These are phyloP conservation scores for Allobates femoralis DNA, from an alignment of 2,797 vertebrate genomes.

Conservation along the genomic window DNA sequence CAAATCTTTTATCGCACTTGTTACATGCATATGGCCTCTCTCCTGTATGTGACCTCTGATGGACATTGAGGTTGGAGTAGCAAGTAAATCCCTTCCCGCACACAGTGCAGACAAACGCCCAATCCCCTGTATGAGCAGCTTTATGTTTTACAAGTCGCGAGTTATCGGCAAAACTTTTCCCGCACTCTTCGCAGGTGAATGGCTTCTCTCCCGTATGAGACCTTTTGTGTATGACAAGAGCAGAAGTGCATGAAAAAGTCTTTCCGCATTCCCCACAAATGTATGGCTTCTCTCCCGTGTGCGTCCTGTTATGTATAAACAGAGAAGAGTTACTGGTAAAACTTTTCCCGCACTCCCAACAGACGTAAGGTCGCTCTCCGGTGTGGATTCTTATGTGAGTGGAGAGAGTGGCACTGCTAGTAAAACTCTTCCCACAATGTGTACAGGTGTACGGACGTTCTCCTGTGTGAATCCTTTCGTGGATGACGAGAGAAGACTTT, in stretches of 20 bases:
- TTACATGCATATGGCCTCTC: constrained; percentile 55
- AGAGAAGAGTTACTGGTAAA: constrained; percentile 53
- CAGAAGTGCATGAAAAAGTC: constrained; percentile 43
- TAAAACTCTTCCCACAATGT: constrained; percentile 54
- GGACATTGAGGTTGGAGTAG: constrained; percentile 63
- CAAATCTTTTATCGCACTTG: constrained; percentile 54
- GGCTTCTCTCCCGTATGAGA: constrained; percentile 53
- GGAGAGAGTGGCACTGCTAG: constrained; percentile 53
- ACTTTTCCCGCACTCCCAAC: constrained; percentile 56
- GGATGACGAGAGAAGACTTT: constrained; percentile 53
- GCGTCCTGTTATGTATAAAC: constrained; percentile 53
- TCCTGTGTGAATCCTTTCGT: constrained; percentile 51
- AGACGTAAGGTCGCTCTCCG: constrained; percentile 46
- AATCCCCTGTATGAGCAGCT: constrained; percentile 61
- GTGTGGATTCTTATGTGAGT: constrained; percentile 52
- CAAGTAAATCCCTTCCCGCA: constrained; percentile 64
- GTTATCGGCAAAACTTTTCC: constrained; percentile 53
- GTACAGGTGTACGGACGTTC: constrained; percentile 50
- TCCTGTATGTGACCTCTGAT: constrained; percentile 56
- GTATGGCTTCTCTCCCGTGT: constrained; percentile 50
- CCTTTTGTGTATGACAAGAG: constrained; percentile 51
- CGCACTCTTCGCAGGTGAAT: constrained; percentile 49
- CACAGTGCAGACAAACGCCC: constrained; percentile 52
- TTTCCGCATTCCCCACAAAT: constrained; percentile 48
- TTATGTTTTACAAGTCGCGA: constrained; percentile 61